Evolutionary conservation across 2,797 vertebrate genomes (phyloP).

Genomic region (Falco concolor): DNA sequence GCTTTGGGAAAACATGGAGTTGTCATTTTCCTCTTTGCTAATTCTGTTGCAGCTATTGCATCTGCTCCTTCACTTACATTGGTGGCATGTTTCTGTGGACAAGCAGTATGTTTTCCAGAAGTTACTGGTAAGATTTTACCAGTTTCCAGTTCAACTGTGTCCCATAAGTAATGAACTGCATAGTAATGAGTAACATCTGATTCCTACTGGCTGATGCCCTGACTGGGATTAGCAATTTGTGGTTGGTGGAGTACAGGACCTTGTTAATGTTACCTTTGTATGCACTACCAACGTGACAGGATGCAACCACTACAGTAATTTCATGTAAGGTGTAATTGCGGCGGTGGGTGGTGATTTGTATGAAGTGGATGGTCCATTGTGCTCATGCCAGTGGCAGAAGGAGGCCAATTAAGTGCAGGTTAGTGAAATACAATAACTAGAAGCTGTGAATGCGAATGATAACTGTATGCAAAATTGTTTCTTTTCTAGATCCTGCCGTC

Average conservation of each 20-base stretch:
- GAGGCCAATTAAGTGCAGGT: not conserved
- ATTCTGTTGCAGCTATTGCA: not conserved
- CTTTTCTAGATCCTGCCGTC: slow-evolving; percentile 54
- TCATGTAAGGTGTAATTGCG: not conserved
- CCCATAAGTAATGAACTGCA: not conserved
- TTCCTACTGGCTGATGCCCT: not conserved
- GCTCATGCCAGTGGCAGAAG: not conserved
- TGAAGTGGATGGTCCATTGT: not conserved
- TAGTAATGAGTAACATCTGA: not conserved
- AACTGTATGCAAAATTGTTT: slow-evolving; percentile 52
- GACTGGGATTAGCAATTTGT: not conserved
- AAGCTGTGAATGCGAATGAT: not conserved
- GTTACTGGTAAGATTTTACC: not conserved
- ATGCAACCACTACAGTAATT: not conserved
- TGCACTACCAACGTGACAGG: not conserved
- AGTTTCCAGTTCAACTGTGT: not conserved
- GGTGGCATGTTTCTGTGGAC: not conserved
- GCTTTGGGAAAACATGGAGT: not conserved
- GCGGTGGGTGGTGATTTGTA: not conserved
- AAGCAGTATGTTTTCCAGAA: not conserved
- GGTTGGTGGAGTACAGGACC: not conserved
- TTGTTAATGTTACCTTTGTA: not conserved
- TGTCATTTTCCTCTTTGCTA: not conserved
- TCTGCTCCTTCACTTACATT: not conserved
- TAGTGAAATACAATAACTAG: not conserved